A percentile compares a stretch with the other conserved stretches of the same genome.
These are phyloP conservation scores for Ceratosolen solmsi DNA, from an alignment of 1,140 invertebrate species.

Conservation along the genomic window DNA sequence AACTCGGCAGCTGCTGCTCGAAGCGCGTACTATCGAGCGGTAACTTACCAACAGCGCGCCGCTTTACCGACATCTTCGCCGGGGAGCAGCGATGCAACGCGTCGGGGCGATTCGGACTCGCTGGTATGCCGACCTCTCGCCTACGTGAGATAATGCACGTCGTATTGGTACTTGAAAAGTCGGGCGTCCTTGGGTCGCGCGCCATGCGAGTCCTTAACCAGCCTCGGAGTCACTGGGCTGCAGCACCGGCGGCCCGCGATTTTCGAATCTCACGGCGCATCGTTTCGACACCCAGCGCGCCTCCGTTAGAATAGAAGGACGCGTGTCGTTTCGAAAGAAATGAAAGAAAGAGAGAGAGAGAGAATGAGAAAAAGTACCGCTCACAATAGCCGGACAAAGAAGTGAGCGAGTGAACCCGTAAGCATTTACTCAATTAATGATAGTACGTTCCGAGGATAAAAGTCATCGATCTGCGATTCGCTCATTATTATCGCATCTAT, in stretches of 20 bases:
- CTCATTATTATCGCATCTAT: too few species aligned
- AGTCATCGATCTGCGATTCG: too few species aligned
- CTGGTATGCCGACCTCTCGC: neutral
- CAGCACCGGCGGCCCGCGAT: neutral
- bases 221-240: too few species aligned
- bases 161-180: neutral
- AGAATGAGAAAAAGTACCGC: too few species aligned
- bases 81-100: neutral
- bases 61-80: constrained; percentile 21
- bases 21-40: neutral
- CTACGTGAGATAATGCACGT: neutral
- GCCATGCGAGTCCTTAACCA: too few species aligned
- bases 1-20: neutral
- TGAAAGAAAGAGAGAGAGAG: too few species aligned
- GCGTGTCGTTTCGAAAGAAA: constrained; percentile 1
- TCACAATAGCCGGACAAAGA: too few species aligned
- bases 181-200: neutral
- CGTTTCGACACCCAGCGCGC: constrained; percentile 19
- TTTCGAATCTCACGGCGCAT: neutral
- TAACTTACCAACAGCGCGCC: constrained; percentile 28
- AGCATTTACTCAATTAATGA: too few species aligned
- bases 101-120: neutral
- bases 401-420: too few species aligned
- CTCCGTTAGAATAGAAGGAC: neutral
- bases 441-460: too few species aligned